Evolutionary conservation across 2,888 invertebrate genomes (phyloP).

Genomic region (Tipula unca): DNA sequence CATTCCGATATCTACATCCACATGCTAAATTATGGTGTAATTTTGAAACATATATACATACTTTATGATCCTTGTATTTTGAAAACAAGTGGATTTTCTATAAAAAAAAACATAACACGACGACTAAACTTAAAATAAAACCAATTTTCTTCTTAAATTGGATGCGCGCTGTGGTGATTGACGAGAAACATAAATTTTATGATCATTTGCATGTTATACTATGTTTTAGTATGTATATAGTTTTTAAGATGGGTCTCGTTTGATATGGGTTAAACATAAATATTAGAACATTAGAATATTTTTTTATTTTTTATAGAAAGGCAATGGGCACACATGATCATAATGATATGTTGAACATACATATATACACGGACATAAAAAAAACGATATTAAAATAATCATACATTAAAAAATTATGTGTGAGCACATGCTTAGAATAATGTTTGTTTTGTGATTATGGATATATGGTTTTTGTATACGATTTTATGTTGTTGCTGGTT

Average conservation of each 20-base stretch:
- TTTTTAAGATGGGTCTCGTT: not conserved
- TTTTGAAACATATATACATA: not conserved
- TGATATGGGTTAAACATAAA: constrained; percentile 8
- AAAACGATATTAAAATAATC: not conserved
- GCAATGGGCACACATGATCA: not conserved
- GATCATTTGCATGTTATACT: not conserved
- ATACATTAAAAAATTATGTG: not conserved
- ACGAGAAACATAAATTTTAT: constrained; percentile 14
- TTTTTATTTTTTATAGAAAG: not conserved
- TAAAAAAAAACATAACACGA: not conserved
- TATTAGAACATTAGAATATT: not conserved
- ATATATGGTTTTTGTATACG: not conserved
- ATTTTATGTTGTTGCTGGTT: too few relatives aligned
- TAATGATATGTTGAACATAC: not conserved
- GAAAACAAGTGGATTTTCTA: not conserved
- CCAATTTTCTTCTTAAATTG: not conserved
- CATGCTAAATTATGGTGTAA: not conserved
- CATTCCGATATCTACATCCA: not conserved
- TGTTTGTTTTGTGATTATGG: not conserved
- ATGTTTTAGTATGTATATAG: not conserved
- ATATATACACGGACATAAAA: not conserved
- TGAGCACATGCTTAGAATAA: not conserved
- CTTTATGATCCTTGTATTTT: not conserved
- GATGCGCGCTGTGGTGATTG: not conserved
- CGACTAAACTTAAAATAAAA: not conserved